A percentile compares a stretch with the other conserved stretches of the same genome.
phyloP scores from a whole-genome alignment of 2,797 vertebrate genomes.

The Myiotriccus ornatus region DNA sequence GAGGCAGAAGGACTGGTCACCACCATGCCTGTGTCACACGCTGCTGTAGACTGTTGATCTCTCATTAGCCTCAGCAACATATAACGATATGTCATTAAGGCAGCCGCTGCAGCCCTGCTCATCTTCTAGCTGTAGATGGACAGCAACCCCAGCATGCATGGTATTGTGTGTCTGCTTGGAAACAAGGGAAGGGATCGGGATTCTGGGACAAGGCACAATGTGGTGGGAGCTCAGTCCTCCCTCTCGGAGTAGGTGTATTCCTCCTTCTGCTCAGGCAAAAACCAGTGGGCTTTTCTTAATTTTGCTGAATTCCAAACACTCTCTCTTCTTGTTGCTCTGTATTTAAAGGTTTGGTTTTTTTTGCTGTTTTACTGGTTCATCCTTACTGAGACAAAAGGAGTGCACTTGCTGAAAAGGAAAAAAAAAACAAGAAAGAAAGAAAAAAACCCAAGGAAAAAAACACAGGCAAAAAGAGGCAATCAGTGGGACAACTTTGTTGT shows the following conservation, averaged over 20 bases:
- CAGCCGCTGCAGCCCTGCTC: constrained; percentile 52
- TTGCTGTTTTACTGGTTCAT: constrained; percentile 3
- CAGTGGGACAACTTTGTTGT: constrained; percentile 38
- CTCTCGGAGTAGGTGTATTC: neutral
- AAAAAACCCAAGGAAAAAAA: constrained; percentile 6
- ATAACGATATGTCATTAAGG: constrained; percentile 37
- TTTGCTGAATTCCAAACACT: constrained; percentile 32
- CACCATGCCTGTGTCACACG: constrained; percentile 48
- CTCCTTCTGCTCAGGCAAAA: constrained; percentile 44
- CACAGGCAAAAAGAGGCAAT: constrained; percentile 28
- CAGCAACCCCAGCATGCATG: constrained; percentile 8
- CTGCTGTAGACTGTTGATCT: constrained; percentile 40
- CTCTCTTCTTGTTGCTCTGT: neutral
- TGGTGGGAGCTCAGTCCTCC: neutral
- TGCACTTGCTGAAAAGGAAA: neutral
- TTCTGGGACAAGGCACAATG: neutral
- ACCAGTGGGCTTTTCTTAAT: neutral
- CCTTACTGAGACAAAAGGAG: constrained; percentile 45
- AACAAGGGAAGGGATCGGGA: neutral
- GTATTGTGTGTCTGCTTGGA: constrained; percentile 40
- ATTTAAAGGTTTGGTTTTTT: neutral
- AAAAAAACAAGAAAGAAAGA: too few species aligned
- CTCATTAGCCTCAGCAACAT: constrained; percentile 45
- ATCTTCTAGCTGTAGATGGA: constrained; percentile 28
- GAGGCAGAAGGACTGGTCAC: constrained; percentile 51